A percentile compares a stretch with the other conserved stretches of the same genome.
Conservation (phyloP, 1,140 invertebrate species). For the Pogonus chalceus region DNA sequence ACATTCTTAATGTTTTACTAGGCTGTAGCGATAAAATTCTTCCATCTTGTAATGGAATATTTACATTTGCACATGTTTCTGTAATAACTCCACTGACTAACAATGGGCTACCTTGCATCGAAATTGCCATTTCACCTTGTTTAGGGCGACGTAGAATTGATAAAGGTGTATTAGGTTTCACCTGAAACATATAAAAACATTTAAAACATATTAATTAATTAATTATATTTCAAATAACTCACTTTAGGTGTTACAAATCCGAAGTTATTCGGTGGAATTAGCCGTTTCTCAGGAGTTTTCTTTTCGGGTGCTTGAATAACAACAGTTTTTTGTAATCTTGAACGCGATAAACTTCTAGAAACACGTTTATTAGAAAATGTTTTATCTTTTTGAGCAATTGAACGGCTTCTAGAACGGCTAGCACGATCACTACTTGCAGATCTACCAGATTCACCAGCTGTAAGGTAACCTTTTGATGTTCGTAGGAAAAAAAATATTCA, state of each 20-base stretch:
- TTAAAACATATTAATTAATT: neutral
- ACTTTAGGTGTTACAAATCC: slow-evolving; percentile 21
- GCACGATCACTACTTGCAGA: neutral
- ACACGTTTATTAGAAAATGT: neutral
- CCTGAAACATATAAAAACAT: slow-evolving; percentile 25
- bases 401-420: neutral
- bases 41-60: slow-evolving; percentile 49
- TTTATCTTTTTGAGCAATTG: neutral
- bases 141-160: slow-evolving; percentile 48
- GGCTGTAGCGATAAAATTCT: slow-evolving; percentile 50
- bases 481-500: too few relatives aligned
- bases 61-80: slow-evolving; percentile 48
- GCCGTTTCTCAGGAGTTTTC: neutral
- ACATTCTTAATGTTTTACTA: slow-evolving; percentile 40
- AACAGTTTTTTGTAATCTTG: neutral
- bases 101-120: slow-evolving; percentile 53
- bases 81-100: slow-evolving; percentile 38
- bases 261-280: slow-evolving; percentile 2
- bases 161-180: slow-evolving; percentile 48
- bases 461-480: slow-evolving; percentile 1
- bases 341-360: neutral
- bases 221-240: slow-evolving; percentile 6
- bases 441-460: neutral
- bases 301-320: neutral
- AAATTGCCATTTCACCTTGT: slow-evolving; percentile 54